Evolutionary conservation across 2,113 vertebrate species (phyloP).

Genomic region (Brienomyrus brachyistius): DNA sequence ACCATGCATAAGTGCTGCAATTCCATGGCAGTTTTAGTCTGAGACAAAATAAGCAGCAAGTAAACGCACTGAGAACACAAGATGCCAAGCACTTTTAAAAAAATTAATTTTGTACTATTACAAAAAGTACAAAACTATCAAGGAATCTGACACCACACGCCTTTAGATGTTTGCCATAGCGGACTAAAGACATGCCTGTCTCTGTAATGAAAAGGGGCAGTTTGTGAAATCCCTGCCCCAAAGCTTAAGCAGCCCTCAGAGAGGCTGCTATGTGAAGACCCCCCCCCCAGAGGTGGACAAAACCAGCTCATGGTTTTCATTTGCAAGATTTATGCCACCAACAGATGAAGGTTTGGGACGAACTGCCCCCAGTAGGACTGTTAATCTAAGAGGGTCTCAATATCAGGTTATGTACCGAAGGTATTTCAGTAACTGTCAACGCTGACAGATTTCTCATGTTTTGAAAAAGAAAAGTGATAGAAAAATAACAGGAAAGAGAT

Average conservation of each 20-base stretch:
- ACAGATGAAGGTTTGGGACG: slow-evolving; percentile 69
- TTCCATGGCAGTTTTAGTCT: not conserved
- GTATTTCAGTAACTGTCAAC: slow-evolving; percentile 64
- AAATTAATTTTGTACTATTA: not conserved
- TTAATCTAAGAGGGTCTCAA: slow-evolving; percentile 60
- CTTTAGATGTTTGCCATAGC: not conserved
- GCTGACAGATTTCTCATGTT: slow-evolving; percentile 58
- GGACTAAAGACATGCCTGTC: not conserved
- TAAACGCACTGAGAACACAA: not conserved
- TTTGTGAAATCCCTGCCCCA: not conserved
- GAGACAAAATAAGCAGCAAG: not conserved
- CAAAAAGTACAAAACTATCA: not conserved
- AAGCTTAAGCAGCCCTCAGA: not conserved
- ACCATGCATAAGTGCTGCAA: not conserved
- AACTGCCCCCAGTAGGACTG: slow-evolving; percentile 68
- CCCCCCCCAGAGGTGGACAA: not conserved
- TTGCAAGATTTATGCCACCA: slow-evolving; percentile 65
- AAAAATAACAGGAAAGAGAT: not conserved
- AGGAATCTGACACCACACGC: not conserved
- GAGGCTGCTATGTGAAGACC: not conserved
- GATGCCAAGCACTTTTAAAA: not conserved
- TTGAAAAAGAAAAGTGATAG: slow-evolving; percentile 39
- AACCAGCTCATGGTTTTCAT: slow-evolving; percentile 62
- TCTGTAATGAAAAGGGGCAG: not conserved
- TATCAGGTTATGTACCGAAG: slow-evolving; percentile 65